phyloP scores from a whole-genome alignment of 2,797 vertebrate genomes.

The Fringilla coelebs region DNA sequence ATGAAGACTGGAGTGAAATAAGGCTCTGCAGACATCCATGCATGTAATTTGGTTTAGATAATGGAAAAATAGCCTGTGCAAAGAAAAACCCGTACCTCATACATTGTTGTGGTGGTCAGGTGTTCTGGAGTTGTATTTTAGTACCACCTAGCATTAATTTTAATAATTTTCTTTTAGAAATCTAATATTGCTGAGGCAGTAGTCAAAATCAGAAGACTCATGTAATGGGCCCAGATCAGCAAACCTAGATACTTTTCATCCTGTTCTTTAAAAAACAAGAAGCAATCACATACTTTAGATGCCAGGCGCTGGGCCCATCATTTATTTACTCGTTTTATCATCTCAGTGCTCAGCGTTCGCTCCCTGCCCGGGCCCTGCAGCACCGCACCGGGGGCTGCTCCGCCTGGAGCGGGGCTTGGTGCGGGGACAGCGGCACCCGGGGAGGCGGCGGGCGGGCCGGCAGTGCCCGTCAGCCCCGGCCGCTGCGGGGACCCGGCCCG shows the following conservation, averaged over 20 bases:
- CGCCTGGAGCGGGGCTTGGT: neutral
- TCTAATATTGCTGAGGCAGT: neutral
- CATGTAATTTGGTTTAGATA: neutral
- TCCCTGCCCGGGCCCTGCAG: neutral
- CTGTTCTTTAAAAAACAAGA: neutral
- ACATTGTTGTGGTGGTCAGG: neutral
- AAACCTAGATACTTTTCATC: fast-evolving
- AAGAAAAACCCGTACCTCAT: fast-evolving
- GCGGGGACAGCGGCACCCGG: neutral
- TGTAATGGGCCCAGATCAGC: too few relatives aligned
- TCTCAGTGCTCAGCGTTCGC: neutral
- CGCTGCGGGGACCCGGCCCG: too few relatives aligned
- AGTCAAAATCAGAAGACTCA: neutral
- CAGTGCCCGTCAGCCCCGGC: too few relatives aligned
- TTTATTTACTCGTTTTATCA: neutral
- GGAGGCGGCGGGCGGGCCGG: too few relatives aligned
- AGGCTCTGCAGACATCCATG: neutral
- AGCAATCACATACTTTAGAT: fast-evolving
- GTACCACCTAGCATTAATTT: neutral
- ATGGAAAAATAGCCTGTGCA: neutral
- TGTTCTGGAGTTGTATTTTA: neutral
- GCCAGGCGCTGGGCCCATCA: neutral
- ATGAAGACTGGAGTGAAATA: neutral
- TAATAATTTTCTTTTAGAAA: neutral
- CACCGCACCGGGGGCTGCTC: neutral